Conservation (phyloP, 2,113 vertebrate genomes). For the Zapus hudsonius region DNA sequence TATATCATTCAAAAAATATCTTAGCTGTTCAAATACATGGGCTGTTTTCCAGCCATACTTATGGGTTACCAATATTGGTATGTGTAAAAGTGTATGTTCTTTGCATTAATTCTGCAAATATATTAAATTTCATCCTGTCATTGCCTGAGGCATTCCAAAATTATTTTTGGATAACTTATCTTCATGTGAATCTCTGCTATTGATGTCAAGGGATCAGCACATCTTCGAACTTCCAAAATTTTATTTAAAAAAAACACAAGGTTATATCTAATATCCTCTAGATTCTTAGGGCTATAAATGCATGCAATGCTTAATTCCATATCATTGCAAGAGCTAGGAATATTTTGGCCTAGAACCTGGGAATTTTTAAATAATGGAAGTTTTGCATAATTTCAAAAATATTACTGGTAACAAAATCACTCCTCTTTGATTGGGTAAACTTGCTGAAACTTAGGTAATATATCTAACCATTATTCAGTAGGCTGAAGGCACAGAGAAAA, state of each 20-base stretch:
- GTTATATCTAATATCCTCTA: not conserved
- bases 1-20: not conserved
- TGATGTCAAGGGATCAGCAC: not conserved
- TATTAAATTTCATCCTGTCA: not conserved
- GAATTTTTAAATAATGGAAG: not conserved
- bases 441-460: not conserved
- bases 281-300: not conserved
- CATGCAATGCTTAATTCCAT: not conserved
- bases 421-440: not conserved
- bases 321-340: not conserved
- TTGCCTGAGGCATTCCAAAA: not conserved
- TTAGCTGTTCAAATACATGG: not conserved
- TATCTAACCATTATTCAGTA: not conserved
- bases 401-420: conserved; percentile 10
- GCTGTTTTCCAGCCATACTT: not conserved
- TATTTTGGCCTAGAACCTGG: not conserved
- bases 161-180: not conserved
- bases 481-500: not conserved
- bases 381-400: not conserved
- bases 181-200: not conserved
- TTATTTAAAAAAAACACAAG: not conserved
- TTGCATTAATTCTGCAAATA: conserved; percentile 18
- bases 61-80: not conserved
- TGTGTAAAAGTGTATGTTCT: not conserved
- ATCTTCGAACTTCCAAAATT: not conserved